Evolutionary conservation across 2,113 vertebrate species (phyloP).

Genomic region (Vireo altiloquus): DNA sequence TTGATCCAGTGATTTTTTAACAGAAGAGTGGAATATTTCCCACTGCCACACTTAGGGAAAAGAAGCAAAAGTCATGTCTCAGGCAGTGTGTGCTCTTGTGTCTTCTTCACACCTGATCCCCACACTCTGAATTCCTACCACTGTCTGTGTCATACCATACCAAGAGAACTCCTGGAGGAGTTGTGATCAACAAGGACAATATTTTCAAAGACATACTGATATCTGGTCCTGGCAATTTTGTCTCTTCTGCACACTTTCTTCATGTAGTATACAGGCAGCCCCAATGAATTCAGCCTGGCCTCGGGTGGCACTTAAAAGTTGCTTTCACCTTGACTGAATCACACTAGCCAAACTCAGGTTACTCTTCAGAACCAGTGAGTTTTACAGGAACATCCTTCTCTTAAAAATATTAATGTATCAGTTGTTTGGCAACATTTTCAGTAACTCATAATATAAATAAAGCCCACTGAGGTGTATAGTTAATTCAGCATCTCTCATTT

Average conservation of each 20-base stretch:
- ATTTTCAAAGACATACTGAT: not conserved
- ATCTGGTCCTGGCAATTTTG: not conserved
- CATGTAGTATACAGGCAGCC: not conserved
- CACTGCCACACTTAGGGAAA: not conserved
- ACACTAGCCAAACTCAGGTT: not conserved
- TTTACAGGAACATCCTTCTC: not conserved
- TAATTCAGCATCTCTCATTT: not conserved
- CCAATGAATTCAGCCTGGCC: not conserved
- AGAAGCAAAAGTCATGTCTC: not conserved
- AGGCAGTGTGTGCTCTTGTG: accelerated
- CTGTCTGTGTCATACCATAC: not conserved
- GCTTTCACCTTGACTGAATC: not conserved
- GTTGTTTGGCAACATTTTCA: not conserved
- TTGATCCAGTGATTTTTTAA: not conserved
- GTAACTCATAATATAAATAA: not conserved
- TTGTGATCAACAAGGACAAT: not conserved
- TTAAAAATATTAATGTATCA: not conserved
- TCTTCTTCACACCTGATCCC: not conserved
- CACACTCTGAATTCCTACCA: not conserved
- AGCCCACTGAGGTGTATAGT: not conserved
- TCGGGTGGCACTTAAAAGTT: not conserved
- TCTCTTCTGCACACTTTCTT: not conserved
- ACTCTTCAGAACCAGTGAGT: not conserved
- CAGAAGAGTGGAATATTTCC: not conserved
- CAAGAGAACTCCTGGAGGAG: not conserved